Percentiles rank a stretch among this genome's conserved stretches.
phyloP scores from a whole-genome alignment of 2,113 vertebrate genomes.

The Arvicanthis niloticus region DNA sequence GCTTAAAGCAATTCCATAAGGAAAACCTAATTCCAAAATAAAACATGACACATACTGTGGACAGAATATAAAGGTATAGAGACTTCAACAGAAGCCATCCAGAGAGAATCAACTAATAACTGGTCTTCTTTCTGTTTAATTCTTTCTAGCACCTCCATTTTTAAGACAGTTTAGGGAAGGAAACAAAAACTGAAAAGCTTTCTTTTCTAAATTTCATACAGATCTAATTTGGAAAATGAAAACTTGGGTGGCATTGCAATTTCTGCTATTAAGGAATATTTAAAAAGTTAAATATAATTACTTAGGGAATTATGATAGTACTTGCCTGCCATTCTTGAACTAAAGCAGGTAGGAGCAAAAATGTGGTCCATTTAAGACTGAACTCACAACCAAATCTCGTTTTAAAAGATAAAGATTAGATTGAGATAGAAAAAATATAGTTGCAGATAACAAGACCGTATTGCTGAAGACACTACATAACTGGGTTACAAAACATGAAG shows the following conservation, averaged over 20 bases:
- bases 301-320: neutral
- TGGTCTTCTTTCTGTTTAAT: neutral
- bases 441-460: neutral
- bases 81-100: neutral
- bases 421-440: neutral
- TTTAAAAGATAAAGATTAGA: neutral
- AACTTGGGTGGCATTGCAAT: neutral
- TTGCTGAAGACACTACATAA: neutral
- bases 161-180: neutral
- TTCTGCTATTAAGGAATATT: neutral
- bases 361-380: neutral
- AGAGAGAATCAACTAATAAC: neutral
- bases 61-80: neutral
- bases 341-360: neutral
- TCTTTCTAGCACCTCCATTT: neutral
- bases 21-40: neutral
- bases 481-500: neutral
- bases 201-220: neutral
- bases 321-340: neutral
- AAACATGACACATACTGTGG: neutral
- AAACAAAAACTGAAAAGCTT: neutral
- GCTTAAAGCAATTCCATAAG: neutral
- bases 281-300: neutral
- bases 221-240: neutral
- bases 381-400: neutral